phyloP scores from a whole-genome alignment of 2,113 vertebrate species.

The Rhadina sibilatrix region DNA sequence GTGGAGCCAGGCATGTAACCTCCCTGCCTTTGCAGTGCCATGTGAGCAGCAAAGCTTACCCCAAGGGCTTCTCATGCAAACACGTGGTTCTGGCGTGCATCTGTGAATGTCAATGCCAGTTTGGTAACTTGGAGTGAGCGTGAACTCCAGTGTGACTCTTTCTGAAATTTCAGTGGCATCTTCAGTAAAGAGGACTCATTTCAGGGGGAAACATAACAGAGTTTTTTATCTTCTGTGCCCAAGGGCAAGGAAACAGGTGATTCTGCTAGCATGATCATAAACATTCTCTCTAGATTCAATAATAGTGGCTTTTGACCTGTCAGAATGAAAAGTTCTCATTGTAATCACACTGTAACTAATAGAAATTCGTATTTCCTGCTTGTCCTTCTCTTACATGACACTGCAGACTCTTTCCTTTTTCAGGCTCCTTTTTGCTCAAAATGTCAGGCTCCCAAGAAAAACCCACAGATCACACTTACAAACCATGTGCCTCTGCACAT shows the following conservation, averaged over 20 bases:
- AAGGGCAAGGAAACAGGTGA: not conserved
- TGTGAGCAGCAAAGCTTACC: not conserved
- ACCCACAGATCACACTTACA: not conserved
- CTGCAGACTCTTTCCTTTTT: not conserved
- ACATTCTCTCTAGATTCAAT: not conserved
- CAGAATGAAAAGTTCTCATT: not conserved
- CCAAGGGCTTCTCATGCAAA: not conserved
- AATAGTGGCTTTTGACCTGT: not conserved
- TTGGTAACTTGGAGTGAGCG: not conserved
- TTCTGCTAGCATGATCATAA: not conserved
- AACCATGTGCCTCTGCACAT: not conserved
- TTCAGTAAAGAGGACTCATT: not conserved
- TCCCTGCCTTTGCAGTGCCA: not conserved
- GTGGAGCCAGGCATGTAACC: not conserved
- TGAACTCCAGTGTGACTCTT: not conserved
- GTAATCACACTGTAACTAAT: not conserved
- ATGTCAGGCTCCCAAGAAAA: not conserved
- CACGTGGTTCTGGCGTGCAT: rapidly evolving
- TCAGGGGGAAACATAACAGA: not conserved
- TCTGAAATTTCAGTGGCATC: not conserved
- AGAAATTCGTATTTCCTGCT: not conserved
- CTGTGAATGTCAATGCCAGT: not conserved
- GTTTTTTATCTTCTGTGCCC: not conserved
- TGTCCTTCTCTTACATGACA: not conserved
- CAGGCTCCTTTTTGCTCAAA: not conserved